These are phyloP conservation scores for Pseudorasbora parva DNA, from an alignment of 2,113 vertebrate species.

Conservation along the genomic window DNA sequence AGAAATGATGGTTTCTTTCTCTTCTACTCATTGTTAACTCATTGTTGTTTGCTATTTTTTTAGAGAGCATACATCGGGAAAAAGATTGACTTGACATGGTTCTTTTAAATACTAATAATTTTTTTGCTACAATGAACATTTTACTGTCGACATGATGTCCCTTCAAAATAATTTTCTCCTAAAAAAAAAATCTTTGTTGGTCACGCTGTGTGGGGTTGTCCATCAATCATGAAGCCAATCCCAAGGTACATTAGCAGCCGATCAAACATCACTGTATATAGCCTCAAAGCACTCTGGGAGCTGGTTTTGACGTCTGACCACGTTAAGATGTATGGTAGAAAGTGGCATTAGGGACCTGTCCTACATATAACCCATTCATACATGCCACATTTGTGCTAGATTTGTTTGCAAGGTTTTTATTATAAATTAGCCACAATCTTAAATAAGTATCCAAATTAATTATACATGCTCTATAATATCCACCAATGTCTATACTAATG, in stretches of 20 bases:
- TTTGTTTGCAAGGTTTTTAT: neutral
- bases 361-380: neutral
- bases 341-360: constrained; percentile 12
- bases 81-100: neutral
- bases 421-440: neutral
- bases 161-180: too few relatives aligned
- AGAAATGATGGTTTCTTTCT: constrained; percentile 55
- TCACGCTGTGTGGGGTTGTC: neutral
- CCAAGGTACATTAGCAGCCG: constrained; percentile 15
- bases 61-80: neutral
- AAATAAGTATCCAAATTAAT: constrained; percentile 3
- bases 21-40: constrained; percentile 16
- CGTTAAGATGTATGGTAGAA: constrained; percentile 38
- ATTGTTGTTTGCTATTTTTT: neutral
- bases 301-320: constrained; percentile 24
- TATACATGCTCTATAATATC: constrained; percentile 63
- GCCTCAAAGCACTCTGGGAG: constrained; percentile 16
- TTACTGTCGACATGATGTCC: neutral
- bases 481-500: too few relatives aligned
- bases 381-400: neutral
- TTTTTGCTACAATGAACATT: neutral
- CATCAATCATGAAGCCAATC: constrained; percentile 37
- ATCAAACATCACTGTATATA: neutral
- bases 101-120: neutral
- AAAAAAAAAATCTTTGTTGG: neutral